These are phyloP conservation scores for Celastrina argiolus DNA, from an alignment of 2,888 invertebrate genomes.

Conservation along the genomic window DNA sequence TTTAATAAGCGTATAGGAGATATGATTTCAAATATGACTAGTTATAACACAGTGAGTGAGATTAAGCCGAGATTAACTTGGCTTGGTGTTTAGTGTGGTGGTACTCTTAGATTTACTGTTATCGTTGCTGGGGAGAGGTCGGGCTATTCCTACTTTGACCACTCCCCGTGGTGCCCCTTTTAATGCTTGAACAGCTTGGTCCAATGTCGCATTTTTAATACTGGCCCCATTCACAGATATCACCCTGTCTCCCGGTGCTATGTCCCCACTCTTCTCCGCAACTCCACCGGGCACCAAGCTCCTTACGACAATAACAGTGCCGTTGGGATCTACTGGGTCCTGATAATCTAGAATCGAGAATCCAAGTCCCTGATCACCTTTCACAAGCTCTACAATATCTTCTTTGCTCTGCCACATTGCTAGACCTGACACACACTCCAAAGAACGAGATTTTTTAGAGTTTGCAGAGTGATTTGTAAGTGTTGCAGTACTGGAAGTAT, in stretches of 20 bases:
- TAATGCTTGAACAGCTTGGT: constrained; percentile 96
- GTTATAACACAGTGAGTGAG: constrained; percentile 43
- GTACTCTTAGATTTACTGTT: constrained; percentile 61
- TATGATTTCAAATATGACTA: constrained; percentile 71
- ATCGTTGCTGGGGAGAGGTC: constrained; percentile 81
- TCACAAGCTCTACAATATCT: constrained; percentile 92
- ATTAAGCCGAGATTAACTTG: constrained; percentile 58
- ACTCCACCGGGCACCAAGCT: constrained; percentile 98
- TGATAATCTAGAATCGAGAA: constrained; percentile 99
- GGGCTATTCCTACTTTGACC: constrained; percentile 94
- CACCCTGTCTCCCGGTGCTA: constrained; percentile 96
- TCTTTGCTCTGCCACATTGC: constrained; percentile 98
- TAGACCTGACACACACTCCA: constrained; percentile 95
- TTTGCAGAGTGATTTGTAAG: constrained; percentile 82
- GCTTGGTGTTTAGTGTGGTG: constrained; percentile 57
- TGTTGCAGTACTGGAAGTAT: constrained; percentile 90
- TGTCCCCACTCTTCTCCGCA: constrained; percentile 95
- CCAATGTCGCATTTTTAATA: constrained; percentile 93
- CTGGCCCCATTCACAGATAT: constrained; percentile 94
- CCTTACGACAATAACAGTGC: constrained; percentile 97
- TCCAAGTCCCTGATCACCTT: constrained; percentile 97
- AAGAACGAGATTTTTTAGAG: constrained; percentile 89
- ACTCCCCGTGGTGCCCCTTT: constrained; percentile 95
- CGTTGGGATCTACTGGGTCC: constrained; percentile 96
- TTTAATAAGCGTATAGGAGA: constrained; percentile 48